Percentiles rank a stretch among this genome's conserved stretches.
Evolutionary conservation across 2,113 vertebrate species (phyloP).

Genomic region (Neolamprologus variostigma): DNA sequence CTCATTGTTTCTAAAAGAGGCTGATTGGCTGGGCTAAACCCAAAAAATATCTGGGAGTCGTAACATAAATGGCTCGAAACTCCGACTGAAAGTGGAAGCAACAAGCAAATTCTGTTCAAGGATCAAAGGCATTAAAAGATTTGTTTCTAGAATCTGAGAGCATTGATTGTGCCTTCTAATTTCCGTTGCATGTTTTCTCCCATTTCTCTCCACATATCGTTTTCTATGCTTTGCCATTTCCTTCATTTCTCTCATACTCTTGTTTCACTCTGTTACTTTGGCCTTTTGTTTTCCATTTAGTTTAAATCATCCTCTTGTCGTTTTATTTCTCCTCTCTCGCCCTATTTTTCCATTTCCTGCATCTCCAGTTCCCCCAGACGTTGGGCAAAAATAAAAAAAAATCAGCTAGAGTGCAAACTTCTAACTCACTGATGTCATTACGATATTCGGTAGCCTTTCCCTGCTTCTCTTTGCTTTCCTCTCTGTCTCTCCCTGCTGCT

Average conservation of each 20-base stretch:
- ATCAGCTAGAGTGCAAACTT: neutral
- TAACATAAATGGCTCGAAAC: neutral
- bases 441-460: neutral
- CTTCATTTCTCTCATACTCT: neutral
- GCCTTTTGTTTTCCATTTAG: neutral
- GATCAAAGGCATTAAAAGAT: neutral
- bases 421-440: neutral
- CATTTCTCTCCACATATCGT: neutral
- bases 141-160: neutral
- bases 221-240: neutral
- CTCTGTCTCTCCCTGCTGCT: conserved; percentile 19
- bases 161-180: neutral
- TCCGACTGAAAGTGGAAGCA: neutral
- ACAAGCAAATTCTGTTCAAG: neutral
- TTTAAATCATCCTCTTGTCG: neutral
- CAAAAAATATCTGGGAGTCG: neutral
- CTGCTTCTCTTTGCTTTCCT: neutral
- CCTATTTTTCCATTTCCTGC: neutral
- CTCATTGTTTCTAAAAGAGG: neutral
- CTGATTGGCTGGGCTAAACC: neutral
- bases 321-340: neutral
- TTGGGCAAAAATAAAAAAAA: neutral
- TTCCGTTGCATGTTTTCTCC: neutral
- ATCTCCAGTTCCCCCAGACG: neutral
- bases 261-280: neutral